Evolutionary conservation across 2,888 invertebrate genomes (phyloP).

Genomic region (Steromphala cineraria): DNA sequence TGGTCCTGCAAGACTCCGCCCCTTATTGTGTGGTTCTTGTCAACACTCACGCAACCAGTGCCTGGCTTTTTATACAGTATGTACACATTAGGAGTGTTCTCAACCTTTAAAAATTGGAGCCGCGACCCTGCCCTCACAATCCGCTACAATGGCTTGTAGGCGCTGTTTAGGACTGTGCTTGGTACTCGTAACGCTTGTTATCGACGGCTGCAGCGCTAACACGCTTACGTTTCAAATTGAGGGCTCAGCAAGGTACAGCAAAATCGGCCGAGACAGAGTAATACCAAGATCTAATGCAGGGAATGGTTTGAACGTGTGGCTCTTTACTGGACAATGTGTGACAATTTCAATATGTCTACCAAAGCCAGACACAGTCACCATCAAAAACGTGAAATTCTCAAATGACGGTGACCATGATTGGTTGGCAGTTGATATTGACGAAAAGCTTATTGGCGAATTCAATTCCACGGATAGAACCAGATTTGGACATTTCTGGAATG

Average conservation of each 20-base stretch:
- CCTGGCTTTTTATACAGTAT: too few relatives aligned
- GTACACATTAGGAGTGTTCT: too few relatives aligned
- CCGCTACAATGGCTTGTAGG: too few relatives aligned
- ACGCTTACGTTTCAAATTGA: not conserved
- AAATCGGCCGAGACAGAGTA: not conserved
- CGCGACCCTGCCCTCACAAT: too few relatives aligned
- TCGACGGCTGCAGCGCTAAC: too few relatives aligned
- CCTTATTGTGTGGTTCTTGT: too few relatives aligned
- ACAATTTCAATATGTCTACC: not conserved
- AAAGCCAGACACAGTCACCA: not conserved
- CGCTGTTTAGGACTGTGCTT: too few relatives aligned
- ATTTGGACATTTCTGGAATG: conserved; percentile 13
- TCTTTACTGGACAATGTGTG: conserved; percentile 6
- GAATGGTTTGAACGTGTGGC: not conserved
- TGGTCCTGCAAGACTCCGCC: too few relatives aligned
- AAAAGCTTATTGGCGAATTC: not conserved
- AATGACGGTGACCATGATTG: conserved; percentile 13
- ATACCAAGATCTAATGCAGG: not conserved
- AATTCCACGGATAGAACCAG: not conserved
- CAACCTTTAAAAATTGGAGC: too few relatives aligned
- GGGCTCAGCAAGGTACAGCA: not conserved
- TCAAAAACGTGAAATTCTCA: conserved; percentile 16
- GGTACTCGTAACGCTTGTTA: too few relatives aligned
- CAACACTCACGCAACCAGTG: too few relatives aligned
- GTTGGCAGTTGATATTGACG: conserved; percentile 11